A percentile compares a stretch with the other conserved stretches of the same genome.
phyloP scores from a whole-genome alignment of 2,797 vertebrate genomes.

The Distichodus sexfasciatus region DNA sequence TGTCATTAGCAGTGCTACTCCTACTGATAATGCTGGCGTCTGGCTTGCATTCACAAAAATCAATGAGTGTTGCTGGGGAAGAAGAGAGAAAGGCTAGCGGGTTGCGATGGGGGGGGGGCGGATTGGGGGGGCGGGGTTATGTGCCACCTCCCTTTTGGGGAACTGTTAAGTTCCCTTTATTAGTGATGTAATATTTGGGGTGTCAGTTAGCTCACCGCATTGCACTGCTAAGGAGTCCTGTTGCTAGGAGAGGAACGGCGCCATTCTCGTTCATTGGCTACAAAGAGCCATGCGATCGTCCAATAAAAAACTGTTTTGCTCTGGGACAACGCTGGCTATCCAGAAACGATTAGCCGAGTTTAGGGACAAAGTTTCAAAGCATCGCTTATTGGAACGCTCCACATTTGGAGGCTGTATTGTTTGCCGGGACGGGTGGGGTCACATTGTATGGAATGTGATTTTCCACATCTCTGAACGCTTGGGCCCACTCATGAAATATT shows the following conservation, averaged over 20 bases:
- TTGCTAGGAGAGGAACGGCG: constrained; percentile 83
- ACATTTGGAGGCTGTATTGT: constrained; percentile 17
- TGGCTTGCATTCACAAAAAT: constrained; percentile 54
- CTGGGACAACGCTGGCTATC: constrained; percentile 55
- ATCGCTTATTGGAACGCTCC: constrained; percentile 49
- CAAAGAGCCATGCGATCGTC: constrained; percentile 54
- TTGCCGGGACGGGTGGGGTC: background rate
- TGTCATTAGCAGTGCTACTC: background rate
- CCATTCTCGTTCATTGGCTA: constrained; percentile 70
- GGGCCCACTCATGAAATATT: no score
- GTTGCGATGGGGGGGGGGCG: constrained; percentile 25
- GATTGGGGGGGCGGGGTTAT: constrained; percentile 25
- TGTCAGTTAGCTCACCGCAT: constrained; percentile 70
- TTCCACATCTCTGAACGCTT: background rate
- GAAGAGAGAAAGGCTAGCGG: background rate
- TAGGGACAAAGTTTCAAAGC: constrained; percentile 47
- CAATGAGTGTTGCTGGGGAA: constrained; percentile 41
- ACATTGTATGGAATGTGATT: background rate
- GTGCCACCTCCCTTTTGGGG: constrained; percentile 58
- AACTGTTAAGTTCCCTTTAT: constrained; percentile 61
- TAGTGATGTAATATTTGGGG: constrained; percentile 80
- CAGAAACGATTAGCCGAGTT: constrained; percentile 60
- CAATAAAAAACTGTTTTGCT: constrained; percentile 65
- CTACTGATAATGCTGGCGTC: constrained; percentile 1
- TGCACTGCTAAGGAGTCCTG: constrained; percentile 70